A percentile compares a stretch with the other conserved stretches of the same genome.
These are phyloP conservation scores for Rhea americana DNA, from an alignment of 2,113 vertebrate genomes.

Conservation along the genomic window DNA sequence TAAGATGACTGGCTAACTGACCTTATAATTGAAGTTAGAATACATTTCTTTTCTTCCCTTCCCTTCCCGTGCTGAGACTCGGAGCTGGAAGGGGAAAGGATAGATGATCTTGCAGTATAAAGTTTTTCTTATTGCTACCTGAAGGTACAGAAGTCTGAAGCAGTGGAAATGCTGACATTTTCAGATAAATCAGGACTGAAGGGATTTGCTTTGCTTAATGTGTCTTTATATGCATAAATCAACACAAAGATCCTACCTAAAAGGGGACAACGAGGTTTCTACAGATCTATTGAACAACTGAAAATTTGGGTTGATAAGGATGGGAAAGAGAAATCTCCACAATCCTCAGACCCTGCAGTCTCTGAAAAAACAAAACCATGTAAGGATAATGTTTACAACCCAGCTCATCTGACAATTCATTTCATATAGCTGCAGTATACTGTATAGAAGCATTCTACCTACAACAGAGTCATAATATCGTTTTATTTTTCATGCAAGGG, in stretches of 20 bases:
- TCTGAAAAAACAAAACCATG: neutral
- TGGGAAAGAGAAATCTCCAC: neutral
- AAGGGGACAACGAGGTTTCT: neutral
- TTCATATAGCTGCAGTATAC: rapidly evolving
- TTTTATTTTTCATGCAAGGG: neutral
- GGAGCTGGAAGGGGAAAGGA: neutral
- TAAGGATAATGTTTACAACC: neutral
- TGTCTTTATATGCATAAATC: neutral
- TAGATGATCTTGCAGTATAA: neutral
- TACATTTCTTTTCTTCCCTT: neutral
- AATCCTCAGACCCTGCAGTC: neutral
- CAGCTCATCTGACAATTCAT: neutral
- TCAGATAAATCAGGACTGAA: neutral
- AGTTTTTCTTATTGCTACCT: neutral
- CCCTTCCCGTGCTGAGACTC: neutral
- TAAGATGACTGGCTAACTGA: neutral
- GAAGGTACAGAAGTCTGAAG: neutral
- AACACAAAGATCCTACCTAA: neutral
- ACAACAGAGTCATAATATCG: neutral
- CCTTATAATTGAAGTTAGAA: neutral
- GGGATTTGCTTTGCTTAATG: neutral
- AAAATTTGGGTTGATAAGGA: neutral
- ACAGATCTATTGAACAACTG: neutral
- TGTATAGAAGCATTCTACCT: neutral
- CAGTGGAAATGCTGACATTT: neutral